Conservation (phyloP, 2,113 vertebrate genomes). For the Scortum barcoo region DNA sequence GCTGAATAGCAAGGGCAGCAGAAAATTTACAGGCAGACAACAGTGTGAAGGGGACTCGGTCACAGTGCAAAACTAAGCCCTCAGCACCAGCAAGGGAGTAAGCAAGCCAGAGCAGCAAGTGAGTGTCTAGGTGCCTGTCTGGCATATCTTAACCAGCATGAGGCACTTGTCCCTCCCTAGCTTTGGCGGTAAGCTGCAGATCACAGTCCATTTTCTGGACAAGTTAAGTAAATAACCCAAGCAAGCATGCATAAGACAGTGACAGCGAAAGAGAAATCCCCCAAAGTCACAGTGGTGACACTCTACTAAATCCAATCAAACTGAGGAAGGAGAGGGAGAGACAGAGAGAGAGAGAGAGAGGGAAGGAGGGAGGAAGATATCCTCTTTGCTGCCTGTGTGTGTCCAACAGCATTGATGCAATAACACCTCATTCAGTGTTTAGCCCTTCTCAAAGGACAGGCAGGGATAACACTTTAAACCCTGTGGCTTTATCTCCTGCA, state of each 20-base stretch:
- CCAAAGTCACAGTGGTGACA: constrained; percentile 82
- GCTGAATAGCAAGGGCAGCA: constrained; percentile 89
- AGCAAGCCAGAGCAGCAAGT: constrained; percentile 51
- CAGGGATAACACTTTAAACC: constrained; percentile 84
- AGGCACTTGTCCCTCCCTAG: constrained; percentile 73
- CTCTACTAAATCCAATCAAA: constrained; percentile 83
- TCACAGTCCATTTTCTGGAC: constrained; percentile 84
- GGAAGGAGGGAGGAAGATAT: constrained; percentile 66
- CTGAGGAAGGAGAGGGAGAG: constrained; percentile 63
- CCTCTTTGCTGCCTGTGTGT: constrained; percentile 77
- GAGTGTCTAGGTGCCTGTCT: constrained; percentile 64
- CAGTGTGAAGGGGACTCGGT: constrained; percentile 90
- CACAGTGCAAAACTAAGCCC: constrained; percentile 81
- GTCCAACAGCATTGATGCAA: constrained; percentile 83
- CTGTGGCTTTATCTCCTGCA: constrained; percentile 84
- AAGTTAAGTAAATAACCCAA: constrained; percentile 83
- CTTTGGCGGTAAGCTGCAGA: constrained; percentile 77
- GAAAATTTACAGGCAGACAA: constrained; percentile 88
- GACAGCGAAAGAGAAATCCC: constrained; percentile 78
- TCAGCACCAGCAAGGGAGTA: constrained; percentile 74
- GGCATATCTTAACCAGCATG: constrained; percentile 74
- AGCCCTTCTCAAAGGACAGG: constrained; percentile 84
- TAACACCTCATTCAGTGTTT: constrained; percentile 83
- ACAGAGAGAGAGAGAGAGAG: constrained; percentile 30
- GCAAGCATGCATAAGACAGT: constrained; percentile 76